A percentile compares a stretch with the other conserved stretches of the same genome.
phyloP scores from a whole-genome alignment of 2,888 invertebrate species.

The Campoplex capitator region DNA sequence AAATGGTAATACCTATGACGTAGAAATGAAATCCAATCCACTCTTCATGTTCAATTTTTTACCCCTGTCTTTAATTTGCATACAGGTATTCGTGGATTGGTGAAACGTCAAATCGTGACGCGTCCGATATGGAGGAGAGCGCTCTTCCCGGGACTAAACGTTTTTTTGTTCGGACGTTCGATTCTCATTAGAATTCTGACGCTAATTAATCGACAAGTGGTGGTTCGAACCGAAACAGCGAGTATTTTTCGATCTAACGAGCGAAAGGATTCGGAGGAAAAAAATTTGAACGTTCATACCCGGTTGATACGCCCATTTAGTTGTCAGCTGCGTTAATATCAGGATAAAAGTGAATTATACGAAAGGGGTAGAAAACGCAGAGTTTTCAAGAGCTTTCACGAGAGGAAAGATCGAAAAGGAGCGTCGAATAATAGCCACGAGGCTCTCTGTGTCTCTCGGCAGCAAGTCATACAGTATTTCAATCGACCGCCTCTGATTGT shows the following conservation, averaged over 20 bases:
- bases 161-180: constrained; percentile 24
- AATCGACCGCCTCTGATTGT: constrained; percentile 81
- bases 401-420: constrained; percentile 26
- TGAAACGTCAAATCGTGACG: constrained; percentile 70
- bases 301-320: background rate
- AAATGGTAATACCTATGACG: constrained; percentile 9
- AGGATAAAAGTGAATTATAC: constrained; percentile 40
- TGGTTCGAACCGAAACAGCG: constrained; percentile 13
- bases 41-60: constrained; percentile 71
- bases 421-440: constrained; percentile 47
- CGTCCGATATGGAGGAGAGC: constrained; percentile 9
- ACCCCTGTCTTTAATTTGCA: constrained; percentile 24
- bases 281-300: background rate
- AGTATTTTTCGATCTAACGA: background rate
- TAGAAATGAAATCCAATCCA: constrained; percentile 77
- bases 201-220: constrained; percentile 59
- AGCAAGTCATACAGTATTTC: constrained; percentile 77
- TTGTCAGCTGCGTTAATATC: constrained; percentile 2
- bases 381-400: constrained; percentile 31
- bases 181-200: constrained; percentile 63
- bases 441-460: constrained; percentile 58
- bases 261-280: background rate
- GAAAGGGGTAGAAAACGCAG: constrained; percentile 6
- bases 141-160: constrained; percentile 20
- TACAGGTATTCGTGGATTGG: constrained; percentile 67